A percentile compares a stretch with the other conserved stretches of the same genome.
Conservation (phyloP, 2,888 invertebrate genomes). For the Venustoraphidia nigricollis region DNA sequence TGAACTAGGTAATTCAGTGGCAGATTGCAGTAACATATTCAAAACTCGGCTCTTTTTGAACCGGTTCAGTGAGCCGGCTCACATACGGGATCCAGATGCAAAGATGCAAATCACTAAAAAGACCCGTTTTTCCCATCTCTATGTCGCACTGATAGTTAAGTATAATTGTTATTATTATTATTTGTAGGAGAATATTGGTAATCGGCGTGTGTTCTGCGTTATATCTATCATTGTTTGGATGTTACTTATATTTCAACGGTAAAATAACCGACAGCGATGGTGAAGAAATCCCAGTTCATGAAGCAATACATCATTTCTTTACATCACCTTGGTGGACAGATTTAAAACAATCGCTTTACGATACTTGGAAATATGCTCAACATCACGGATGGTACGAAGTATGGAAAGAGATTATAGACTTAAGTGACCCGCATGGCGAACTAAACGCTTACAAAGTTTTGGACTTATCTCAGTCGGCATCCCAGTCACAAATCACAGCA, state of each 20-base stretch:
- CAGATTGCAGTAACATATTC: no score
- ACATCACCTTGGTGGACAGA: slow-evolving; percentile 84
- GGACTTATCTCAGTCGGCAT: slow-evolving; percentile 60
- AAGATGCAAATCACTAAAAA: no score
- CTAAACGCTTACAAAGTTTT: slow-evolving; percentile 77
- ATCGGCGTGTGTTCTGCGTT: slow-evolving; percentile 45
- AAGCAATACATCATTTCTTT: slow-evolving; percentile 78
- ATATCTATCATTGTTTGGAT: slow-evolving; percentile 59
- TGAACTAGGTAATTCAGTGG: no score
- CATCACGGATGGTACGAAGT: slow-evolving; percentile 77
- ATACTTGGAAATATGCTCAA: slow-evolving; percentile 63
- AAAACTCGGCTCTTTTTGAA: no score
- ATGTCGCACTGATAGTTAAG: neutral
- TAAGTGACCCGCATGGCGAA: slow-evolving; percentile 83
- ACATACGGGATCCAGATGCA: no score
- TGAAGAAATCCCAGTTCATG: slow-evolving; percentile 74
- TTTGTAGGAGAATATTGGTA: slow-evolving; percentile 37
- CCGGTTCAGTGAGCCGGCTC: no score
- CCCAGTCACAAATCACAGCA: slow-evolving; percentile 72
- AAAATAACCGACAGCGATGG: slow-evolving; percentile 72
- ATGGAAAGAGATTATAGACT: slow-evolving; percentile 72
- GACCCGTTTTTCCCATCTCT: no score
- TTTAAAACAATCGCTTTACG: slow-evolving; percentile 52
- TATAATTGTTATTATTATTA: slow-evolving; percentile 1
- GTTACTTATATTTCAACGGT: slow-evolving; percentile 78